Percentiles rank a stretch among this genome's conserved stretches.
phyloP scores from a whole-genome alignment of 2,797 vertebrate genomes.

The Poeciliopsis infans region DNA sequence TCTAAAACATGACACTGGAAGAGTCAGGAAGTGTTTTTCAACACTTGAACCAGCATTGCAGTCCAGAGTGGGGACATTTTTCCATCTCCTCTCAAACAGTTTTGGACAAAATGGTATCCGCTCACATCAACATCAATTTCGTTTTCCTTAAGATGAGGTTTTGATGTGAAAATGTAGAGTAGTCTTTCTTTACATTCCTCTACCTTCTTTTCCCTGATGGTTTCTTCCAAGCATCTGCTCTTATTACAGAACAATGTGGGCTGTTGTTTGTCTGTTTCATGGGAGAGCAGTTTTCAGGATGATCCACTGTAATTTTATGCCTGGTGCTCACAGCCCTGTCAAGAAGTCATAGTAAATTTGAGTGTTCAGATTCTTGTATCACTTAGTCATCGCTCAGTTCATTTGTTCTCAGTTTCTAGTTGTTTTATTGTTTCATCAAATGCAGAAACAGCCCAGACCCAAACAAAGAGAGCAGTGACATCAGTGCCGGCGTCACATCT shows the following conservation, averaged over 20 bases:
- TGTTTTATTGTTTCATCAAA: slow-evolving; percentile 2
- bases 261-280: slow-evolving; percentile 70
- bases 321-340: slow-evolving; percentile 50
- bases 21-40: not conserved
- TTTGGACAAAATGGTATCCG: not conserved
- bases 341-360: slow-evolving; percentile 34
- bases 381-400: slow-evolving; percentile 13
- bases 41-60: not conserved
- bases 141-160: not conserved
- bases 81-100: not conserved
- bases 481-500: not conserved
- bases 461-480: not conserved
- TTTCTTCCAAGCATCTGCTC: slow-evolving; percentile 26
- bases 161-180: slow-evolving; percentile 4
- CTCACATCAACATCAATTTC: not conserved
- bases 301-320: slow-evolving; percentile 69
- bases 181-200: slow-evolving; percentile 25
- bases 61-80: not conserved
- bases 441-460: not conserved
- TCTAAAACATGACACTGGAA: not conserved
- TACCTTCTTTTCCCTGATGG: slow-evolving; percentile 14
- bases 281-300: slow-evolving; percentile 62
- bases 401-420: slow-evolving; percentile 14
- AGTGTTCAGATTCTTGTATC: slow-evolving; percentile 27
- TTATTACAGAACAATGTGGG: slow-evolving; percentile 47